Base-by-base conservation (phyloP, 2,888 invertebrate genomes). In the Drymonia ruficornis region DNA sequence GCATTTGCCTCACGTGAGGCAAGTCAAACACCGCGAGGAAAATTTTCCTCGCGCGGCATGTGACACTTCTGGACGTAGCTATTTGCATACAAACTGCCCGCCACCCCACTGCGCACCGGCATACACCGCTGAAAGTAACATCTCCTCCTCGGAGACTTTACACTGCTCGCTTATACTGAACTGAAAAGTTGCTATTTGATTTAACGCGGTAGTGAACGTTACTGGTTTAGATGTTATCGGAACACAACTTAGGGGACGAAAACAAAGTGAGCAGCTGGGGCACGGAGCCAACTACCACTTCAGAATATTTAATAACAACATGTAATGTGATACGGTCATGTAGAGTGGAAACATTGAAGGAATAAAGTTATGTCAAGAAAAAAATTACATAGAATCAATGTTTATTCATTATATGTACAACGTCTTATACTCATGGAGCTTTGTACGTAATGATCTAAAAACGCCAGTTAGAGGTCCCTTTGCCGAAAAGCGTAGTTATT, bases 51-150 rank as follows among this genome's bases (percentile, higher is more conserved):
- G n/a, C n/a, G n/a, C n/a, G n/a, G n/a, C n/a, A n/a, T n/a, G n/a
- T n/a, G n/a, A n/a, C n/a, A n/a, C n/a, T n/a, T n/a, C n/a, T n/a
- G n/a, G n/a, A n/a, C n/a, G n/a, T n/a, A n/a, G n/a, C n/a, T n/a
- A 84, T 85, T 84, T 78, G 80, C 83, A 84, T 83, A 76, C 77
- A 81, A 84, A 84, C 79, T 76, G 80, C 65, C 70, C 65, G 56
- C 63, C 70, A 50, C 61, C 52, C 67, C 61, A 57, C 59, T 50
- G 49, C 52, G 67, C 61, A 57, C 59, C 50, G 49, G 49, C 60
- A 55, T 54, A 65, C 63, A 55, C 38, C 49, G 49, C 23, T 43
- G 31, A 55, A 43, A 44, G 55, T 58, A 51, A 63, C 59, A 59
- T 69, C 54, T 59, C 55, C 59, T 53, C 55, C 38, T 28, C 42